Conservation (phyloP, 2,113 vertebrate species). For the Vireo altiloquus region DNA sequence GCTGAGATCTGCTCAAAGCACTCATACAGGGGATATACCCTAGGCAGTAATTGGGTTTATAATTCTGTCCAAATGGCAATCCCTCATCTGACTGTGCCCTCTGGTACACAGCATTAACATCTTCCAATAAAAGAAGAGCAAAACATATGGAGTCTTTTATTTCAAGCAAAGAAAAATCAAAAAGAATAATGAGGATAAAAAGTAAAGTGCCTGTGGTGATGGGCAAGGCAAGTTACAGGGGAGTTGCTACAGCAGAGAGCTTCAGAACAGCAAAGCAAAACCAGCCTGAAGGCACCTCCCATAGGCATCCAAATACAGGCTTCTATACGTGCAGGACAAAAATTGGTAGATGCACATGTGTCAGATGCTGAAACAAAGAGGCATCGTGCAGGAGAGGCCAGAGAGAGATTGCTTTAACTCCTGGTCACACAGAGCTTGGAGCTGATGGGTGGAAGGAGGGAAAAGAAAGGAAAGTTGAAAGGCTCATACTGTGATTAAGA, state of each 20-base stretch:
- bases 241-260: not conserved
- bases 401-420: not conserved
- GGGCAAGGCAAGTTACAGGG: not conserved
- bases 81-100: constrained; percentile 20
- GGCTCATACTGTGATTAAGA: constrained; percentile 8
- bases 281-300: not conserved
- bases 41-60: not conserved
- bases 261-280: not conserved
- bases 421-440: not conserved
- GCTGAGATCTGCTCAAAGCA: not conserved
- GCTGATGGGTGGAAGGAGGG: not conserved
- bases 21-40: constrained; percentile 7
- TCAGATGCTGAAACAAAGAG: not conserved
- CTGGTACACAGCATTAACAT: constrained; percentile 15
- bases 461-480: not conserved
- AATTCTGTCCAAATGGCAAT: constrained; percentile 6
- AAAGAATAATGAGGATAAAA: constrained; percentile 34
- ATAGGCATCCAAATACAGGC: not conserved
- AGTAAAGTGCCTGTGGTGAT: not conserved
- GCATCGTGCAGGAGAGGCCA: not conserved
- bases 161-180: not conserved
- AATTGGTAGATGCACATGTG: accelerated
- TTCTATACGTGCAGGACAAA: not conserved
- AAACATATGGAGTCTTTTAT: constrained; percentile 29
- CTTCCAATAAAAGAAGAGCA: not conserved